phyloP scores from a whole-genome alignment of 2,797 vertebrate species.

The Pagetopsis macropterus region DNA sequence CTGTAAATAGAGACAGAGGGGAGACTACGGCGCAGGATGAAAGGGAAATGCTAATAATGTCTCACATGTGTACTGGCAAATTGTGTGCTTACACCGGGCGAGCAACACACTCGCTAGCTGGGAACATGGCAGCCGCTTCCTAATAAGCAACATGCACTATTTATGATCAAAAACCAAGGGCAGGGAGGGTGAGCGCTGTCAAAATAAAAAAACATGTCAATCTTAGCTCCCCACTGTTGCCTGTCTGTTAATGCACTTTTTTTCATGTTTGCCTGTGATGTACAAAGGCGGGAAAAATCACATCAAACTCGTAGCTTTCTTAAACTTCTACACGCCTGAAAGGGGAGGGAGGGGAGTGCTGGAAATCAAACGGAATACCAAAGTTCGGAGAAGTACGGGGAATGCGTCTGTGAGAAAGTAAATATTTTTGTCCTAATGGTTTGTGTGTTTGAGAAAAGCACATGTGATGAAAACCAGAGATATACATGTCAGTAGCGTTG shows the following conservation, averaged over 20 bases:
- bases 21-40: conserved; percentile 68
- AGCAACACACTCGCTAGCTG: conserved; percentile 64
- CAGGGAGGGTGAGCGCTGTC: conserved; percentile 76
- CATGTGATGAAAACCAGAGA: conserved; percentile 61
- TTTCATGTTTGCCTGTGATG: conserved; percentile 79
- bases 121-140: conserved; percentile 66
- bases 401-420: conserved; percentile 73
- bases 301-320: conserved; percentile 76
- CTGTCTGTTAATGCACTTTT: conserved; percentile 75
- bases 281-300: conserved; percentile 83
- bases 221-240: conserved; percentile 77
- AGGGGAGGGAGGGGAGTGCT: conserved; percentile 26
- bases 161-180: conserved; percentile 82
- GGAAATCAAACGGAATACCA: conserved; percentile 83
- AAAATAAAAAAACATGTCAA: conserved; percentile 84
- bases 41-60: conserved; percentile 81
- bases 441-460: conserved; percentile 65
- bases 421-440: conserved; percentile 79
- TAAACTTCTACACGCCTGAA: conserved; percentile 72
- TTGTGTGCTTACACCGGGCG: conserved; percentile 74
- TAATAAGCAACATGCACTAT: conserved; percentile 85
- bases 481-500: conserved; percentile 42
- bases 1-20: conserved; percentile 51
- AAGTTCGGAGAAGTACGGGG: conserved; percentile 71
- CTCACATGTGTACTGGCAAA: conserved; percentile 82